Base-by-base conservation (phyloP, 2,113 vertebrate species). In the Mugil cephalus region DNA sequence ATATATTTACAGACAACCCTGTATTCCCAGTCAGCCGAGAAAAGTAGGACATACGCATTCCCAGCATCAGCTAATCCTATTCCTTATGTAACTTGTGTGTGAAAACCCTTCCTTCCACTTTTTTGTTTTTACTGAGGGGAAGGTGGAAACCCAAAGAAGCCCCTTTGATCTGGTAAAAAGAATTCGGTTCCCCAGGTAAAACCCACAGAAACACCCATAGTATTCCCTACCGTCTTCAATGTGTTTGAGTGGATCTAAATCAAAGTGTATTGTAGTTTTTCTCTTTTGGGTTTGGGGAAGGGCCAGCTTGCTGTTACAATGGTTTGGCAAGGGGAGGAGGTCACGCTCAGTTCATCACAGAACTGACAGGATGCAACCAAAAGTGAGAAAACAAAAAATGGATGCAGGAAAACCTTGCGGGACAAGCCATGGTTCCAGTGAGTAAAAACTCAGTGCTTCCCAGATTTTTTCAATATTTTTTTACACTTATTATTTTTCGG, bases 111-210 rank as follows among this genome's bases (percentile, higher is more conserved):
- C 24, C 11, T 3, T 10, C 39, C 39, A 97, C 96, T 66, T 97
- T 8, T 97, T 98, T 80, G 84, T 97, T 70, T 97, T 98, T 59
- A 97, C 95, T 42, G 96, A 97, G 42, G 95, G 96, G 73, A 95
- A 96, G 82, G 94, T 96, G 53, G 2, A 94, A 94, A 70, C 95
- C 95, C 12, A 93, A 93, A 68, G 70, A 87, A 10, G 91, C 96
- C 19, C 88, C n/a, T n/a, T 94, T 9, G 46, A 79, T 19, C 88
- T 95, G 82, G 95, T 97, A 88, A 55, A 58, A 80, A 4, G 18
- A 89, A 96, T 62, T 51, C 77, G 14, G 56, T 64, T n/a, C 89
- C 83, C 7, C 91, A 94, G 95, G 96, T 95, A 87, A 72, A 71
- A 43, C 7, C n/a, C 2, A 70, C 19, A 35, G 30, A 30, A 42